phyloP scores from a whole-genome alignment of 2,888 invertebrate genomes.

The Andricus curvator region DNA sequence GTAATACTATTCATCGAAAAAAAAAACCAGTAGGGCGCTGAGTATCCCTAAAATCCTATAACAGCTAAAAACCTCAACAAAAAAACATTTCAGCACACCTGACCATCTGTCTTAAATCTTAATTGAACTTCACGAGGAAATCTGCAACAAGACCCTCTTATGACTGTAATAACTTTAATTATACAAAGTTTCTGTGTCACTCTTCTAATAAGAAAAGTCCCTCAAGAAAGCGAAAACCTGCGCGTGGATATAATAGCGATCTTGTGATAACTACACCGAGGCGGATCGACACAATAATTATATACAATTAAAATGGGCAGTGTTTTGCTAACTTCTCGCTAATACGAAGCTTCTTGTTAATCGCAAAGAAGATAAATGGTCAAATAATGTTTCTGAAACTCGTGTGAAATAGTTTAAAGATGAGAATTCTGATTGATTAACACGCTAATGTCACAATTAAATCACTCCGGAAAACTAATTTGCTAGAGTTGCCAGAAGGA shows the following conservation, averaged over 20 bases:
- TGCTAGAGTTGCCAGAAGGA: constrained; percentile 1
- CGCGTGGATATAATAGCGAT: constrained; percentile 35
- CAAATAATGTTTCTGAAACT: constrained; percentile 8
- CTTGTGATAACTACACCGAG: constrained; percentile 38
- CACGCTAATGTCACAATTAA: constrained; percentile 15
- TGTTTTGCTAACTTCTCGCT: constrained; percentile 30
- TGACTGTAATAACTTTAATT: constrained; percentile 24
- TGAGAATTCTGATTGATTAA: constrained; percentile 5
- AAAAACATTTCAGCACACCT: not conserved
- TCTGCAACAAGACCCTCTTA: not conserved
- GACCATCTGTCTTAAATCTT: not conserved
- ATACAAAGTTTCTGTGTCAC: constrained; percentile 12
- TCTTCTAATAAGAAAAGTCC: not conserved
- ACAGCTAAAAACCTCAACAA: too few relatives aligned
- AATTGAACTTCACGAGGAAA: not conserved
- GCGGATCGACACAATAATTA: constrained; percentile 38
- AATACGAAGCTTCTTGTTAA: constrained; percentile 38
- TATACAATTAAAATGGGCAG: constrained; percentile 38
- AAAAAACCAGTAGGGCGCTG: not conserved
- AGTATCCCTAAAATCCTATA: not conserved
- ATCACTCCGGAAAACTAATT: constrained; percentile 5
- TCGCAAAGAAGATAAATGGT: constrained; percentile 35
- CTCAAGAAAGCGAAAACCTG: constrained; percentile 32
- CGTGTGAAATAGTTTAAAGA: constrained; percentile 5
- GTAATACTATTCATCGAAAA: not conserved